These are phyloP conservation scores for Holothuria glaberrima DNA, from an alignment of 35 echinoderm and acorn worm species.

Conservation along the genomic window DNA sequence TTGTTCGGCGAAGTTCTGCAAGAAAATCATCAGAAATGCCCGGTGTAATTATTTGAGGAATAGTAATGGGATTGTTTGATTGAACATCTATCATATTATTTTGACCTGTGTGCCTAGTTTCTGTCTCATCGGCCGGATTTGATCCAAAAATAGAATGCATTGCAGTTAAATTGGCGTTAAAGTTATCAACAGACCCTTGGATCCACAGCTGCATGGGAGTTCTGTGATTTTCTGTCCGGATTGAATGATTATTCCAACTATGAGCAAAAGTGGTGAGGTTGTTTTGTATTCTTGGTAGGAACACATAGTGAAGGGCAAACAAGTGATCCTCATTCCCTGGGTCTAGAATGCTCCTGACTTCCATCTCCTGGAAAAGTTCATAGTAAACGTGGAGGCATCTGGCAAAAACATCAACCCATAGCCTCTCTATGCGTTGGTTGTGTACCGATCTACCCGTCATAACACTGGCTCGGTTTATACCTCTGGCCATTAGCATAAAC, in stretches of 20 bases:
- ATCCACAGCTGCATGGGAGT: slow-evolving; percentile 57
- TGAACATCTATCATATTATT: no score
- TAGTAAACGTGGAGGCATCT: slow-evolving; percentile 16
- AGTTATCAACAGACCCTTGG: not conserved
- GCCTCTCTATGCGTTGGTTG: slow-evolving; percentile 75
- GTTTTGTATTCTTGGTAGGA: slow-evolving; percentile 57
- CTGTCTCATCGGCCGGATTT: no score
- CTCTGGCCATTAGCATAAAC: slow-evolving; percentile 54
- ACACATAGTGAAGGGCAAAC: slow-evolving; percentile 69
- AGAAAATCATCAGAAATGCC: no score
- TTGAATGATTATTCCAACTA: slow-evolving; percentile 59
- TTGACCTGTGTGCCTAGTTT: no score
- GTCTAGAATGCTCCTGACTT: not conserved
- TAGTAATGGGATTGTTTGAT: no score
- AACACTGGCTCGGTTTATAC: slow-evolving; percentile 57
- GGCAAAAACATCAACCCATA: slow-evolving; percentile 72
- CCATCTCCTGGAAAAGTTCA: not conserved
- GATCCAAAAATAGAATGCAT: no score
- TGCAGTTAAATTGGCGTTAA: no score
- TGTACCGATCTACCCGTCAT: slow-evolving; percentile 67
- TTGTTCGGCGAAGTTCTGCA: no score
- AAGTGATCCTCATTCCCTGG: slow-evolving; percentile 9
- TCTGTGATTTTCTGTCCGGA: slow-evolving; percentile 51
- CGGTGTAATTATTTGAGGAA: no score
- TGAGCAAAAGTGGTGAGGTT: not conserved